phyloP scores from a whole-genome alignment of 1,140 invertebrate species.

The Nixonia krombeini region DNA sequence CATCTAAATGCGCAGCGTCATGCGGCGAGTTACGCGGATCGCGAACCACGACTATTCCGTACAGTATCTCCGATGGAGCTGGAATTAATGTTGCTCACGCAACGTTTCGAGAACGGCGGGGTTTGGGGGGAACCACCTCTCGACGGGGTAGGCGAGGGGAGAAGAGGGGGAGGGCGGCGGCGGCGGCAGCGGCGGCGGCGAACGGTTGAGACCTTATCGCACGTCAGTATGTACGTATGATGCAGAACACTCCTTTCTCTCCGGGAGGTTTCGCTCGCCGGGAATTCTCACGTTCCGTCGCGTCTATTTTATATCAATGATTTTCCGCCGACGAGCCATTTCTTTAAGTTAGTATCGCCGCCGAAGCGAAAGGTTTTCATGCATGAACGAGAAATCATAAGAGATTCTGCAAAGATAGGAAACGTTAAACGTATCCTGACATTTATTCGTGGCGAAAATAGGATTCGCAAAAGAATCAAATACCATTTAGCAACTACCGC shows the following conservation, averaged over 20 bases:
- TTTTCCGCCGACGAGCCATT: constrained; percentile 41
- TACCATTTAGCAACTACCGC: too few species aligned
- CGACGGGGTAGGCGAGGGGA: too few species aligned
- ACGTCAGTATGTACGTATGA: constrained; percentile 37
- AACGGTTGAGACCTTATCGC: constrained; percentile 42
- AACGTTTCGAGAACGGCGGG: constrained; percentile 34
- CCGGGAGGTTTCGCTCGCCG: constrained; percentile 41
- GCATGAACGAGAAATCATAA: constrained; percentile 14
- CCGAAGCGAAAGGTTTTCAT: constrained; percentile 19
- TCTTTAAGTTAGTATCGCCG: constrained; percentile 22
- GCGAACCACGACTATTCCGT: constrained; percentile 25
- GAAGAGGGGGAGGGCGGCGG: too few species aligned
- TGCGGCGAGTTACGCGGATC: constrained; percentile 32
- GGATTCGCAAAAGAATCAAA: too few species aligned
- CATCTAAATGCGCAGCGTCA: constrained; percentile 33
- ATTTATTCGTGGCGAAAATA: not conserved
- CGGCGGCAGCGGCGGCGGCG: too few species aligned
- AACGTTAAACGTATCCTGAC: not conserved
- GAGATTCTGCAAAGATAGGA: constrained; percentile 11
- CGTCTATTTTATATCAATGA: constrained; percentile 44
- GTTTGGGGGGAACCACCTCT: too few species aligned
- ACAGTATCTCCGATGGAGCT: constrained; percentile 29
- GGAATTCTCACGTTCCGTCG: constrained; percentile 50
- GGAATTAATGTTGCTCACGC: constrained; percentile 47
- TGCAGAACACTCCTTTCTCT: constrained; percentile 52